A percentile compares a stretch with the other conserved stretches of the same genome.
phyloP scores from a whole-genome alignment of 2,888 invertebrate species.

The Amphipyra berbera region DNA sequence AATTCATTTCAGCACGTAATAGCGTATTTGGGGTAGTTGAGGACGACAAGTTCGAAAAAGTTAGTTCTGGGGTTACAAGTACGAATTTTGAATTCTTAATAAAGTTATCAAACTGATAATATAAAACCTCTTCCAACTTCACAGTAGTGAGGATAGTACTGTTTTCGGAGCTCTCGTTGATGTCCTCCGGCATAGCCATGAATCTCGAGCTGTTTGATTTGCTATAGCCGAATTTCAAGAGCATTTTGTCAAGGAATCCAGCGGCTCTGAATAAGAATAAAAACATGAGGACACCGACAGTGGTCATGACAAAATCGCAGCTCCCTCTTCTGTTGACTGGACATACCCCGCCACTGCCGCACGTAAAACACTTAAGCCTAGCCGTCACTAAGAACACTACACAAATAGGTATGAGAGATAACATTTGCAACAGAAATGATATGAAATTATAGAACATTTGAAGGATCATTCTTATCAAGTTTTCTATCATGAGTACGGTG shows the following conservation, averaged over 20 bases:
- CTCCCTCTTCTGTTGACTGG: constrained; percentile 76
- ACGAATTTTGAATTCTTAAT: too few relatives aligned
- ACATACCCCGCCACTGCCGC: constrained; percentile 79
- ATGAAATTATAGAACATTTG: constrained; percentile 82
- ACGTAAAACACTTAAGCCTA: constrained; percentile 78
- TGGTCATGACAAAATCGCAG: constrained; percentile 74
- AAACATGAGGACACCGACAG: constrained; percentile 71
- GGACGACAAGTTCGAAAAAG: too few relatives aligned
- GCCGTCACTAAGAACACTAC: constrained; percentile 77
- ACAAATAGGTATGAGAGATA: constrained; percentile 82
- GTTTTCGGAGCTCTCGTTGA: constrained; percentile 72
- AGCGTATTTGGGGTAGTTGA: too few relatives aligned
- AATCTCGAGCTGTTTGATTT: constrained; percentile 59
- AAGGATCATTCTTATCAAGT: constrained; percentile 78
- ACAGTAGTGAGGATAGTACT: too few relatives aligned
- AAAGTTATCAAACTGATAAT: constrained; percentile 38
- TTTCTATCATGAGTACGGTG: constrained; percentile 80
- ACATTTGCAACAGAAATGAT: constrained; percentile 79
- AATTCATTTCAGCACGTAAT: too few relatives aligned
- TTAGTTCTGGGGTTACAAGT: too few relatives aligned
- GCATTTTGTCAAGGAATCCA: constrained; percentile 78
- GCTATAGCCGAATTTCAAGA: constrained; percentile 78
- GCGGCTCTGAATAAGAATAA: constrained; percentile 79
- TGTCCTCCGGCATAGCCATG: constrained; percentile 72
- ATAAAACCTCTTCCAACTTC: too few relatives aligned